phyloP scores from a whole-genome alignment of 1,140 invertebrate species.

The Lerema accius region DNA sequence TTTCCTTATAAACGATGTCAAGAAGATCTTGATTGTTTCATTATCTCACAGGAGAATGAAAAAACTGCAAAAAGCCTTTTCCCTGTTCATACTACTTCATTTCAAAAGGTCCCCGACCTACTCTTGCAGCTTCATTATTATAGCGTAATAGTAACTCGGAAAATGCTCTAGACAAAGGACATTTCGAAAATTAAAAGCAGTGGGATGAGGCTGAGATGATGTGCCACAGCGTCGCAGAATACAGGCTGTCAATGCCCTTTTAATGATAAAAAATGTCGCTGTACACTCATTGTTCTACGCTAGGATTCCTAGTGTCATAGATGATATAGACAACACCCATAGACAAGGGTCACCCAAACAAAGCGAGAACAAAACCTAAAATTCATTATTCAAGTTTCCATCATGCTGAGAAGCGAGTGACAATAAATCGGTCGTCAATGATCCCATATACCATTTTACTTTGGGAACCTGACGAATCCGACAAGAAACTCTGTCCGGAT shows the following conservation, averaged over 20 bases:
- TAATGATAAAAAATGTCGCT: too few relatives aligned
- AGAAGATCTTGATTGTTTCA: constrained; percentile 22
- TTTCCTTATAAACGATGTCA: constrained; percentile 8
- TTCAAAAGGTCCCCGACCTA: constrained; percentile 36
- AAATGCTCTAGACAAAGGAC: constrained; percentile 35
- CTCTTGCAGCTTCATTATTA: constrained; percentile 36
- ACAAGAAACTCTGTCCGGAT: too few relatives aligned
- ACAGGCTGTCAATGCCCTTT: not conserved
- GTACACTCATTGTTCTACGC: too few relatives aligned
- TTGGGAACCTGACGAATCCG: too few relatives aligned
- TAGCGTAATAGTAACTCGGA: constrained; percentile 33
- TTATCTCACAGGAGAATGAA: constrained; percentile 26
- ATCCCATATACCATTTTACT: too few relatives aligned
- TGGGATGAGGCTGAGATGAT: constrained; percentile 15
- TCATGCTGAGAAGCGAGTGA: too few relatives aligned
- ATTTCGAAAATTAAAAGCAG: constrained; percentile 33
- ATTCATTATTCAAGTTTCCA: too few relatives aligned
- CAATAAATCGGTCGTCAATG: too few relatives aligned
- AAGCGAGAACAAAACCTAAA: too few relatives aligned
- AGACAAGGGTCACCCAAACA: too few relatives aligned
- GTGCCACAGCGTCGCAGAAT: constrained; percentile 6
- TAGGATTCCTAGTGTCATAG: too few relatives aligned
- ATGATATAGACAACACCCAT: too few relatives aligned
- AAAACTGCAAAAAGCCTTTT: constrained; percentile 30
- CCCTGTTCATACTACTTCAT: constrained; percentile 13